Percentiles rank a stretch among this genome's conserved stretches.
Conservation (phyloP, 2,797 vertebrate species). For the Myotis findleyi region DNA sequence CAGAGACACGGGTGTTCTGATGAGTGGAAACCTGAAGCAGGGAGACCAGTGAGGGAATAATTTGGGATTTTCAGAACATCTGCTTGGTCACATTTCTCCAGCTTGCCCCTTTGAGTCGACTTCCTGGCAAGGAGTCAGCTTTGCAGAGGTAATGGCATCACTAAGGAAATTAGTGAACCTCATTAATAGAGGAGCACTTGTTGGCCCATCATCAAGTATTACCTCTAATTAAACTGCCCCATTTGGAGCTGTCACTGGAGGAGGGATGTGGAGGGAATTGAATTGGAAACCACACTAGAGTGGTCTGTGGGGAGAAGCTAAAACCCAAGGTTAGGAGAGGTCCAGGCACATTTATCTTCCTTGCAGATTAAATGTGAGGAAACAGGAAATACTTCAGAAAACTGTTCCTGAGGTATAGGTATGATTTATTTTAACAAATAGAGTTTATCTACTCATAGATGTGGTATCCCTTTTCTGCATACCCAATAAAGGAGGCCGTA, state of each 20-base stretch:
- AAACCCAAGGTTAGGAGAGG: constrained; percentile 73
- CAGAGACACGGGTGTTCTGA: neutral
- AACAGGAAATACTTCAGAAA: constrained; percentile 67
- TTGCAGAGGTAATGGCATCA: constrained; percentile 64
- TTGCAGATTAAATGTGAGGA: constrained; percentile 35
- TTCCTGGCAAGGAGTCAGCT: constrained; percentile 60
- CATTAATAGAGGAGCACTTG: constrained; percentile 67
- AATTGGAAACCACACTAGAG: constrained; percentile 74
- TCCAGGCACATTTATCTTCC: constrained; percentile 40
- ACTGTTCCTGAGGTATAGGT: constrained; percentile 26
- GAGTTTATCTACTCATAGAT: constrained; percentile 11
- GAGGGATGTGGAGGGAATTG: constrained; percentile 72
- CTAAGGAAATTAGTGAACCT: constrained; percentile 73
- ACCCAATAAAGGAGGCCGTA: neutral
- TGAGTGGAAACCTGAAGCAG: neutral
- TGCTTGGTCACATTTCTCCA: constrained; percentile 35
- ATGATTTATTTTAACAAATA: neutral
- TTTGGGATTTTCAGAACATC: constrained; percentile 46
- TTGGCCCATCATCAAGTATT: constrained; percentile 71
- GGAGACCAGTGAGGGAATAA: neutral
- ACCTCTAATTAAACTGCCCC: constrained; percentile 78
- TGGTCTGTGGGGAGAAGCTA: constrained; percentile 67
- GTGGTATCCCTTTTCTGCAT: neutral
- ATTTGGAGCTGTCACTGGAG: constrained; percentile 73
- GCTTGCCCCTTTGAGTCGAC: constrained; percentile 22